Percentiles rank a stretch among this genome's conserved stretches.
Conservation (phyloP, 1,140 invertebrate species). For the Nautilus pompilius region DNA sequence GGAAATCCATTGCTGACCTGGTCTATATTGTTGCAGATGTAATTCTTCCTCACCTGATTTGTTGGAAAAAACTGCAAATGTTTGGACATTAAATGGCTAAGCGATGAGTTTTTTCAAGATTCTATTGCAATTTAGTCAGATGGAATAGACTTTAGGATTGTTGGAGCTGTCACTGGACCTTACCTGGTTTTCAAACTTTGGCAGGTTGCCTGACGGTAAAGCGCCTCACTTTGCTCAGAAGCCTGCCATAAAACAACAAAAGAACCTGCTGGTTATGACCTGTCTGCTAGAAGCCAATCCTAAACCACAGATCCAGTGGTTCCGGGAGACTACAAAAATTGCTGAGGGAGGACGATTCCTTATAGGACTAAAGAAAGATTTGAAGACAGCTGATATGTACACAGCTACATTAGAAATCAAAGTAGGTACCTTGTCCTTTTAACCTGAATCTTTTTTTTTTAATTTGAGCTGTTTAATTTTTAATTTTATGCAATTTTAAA, state of each 20-base stretch:
- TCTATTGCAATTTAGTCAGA: too few species aligned
- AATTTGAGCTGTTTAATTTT: too few species aligned
- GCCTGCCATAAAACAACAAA: conserved; percentile 91
- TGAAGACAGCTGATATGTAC: conserved; percentile 69
- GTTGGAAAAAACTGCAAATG: too few species aligned
- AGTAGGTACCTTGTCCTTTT: conserved; percentile 57
- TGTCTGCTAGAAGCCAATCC: conserved; percentile 46
- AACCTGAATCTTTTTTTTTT: not conserved
- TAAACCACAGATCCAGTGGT: conserved; percentile 44
- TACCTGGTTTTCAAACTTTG: not conserved
- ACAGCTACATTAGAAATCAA: conserved; percentile 86
- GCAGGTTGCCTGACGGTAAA: conserved; percentile 38
- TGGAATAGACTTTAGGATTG: too few species aligned
- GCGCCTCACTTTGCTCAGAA: conserved; percentile 97
- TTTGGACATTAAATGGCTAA: too few species aligned
- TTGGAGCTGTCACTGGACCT: too few species aligned
- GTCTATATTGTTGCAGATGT: too few species aligned
- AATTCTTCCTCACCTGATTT: too few species aligned
- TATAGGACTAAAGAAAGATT: conserved; percentile 28
- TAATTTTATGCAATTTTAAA: too few species aligned
- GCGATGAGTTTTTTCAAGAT: too few species aligned
- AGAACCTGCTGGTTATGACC: conserved; percentile 40
- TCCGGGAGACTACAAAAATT: conserved; percentile 35
- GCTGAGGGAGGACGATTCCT: conserved; percentile 31
- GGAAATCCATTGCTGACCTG: too few species aligned